Evolutionary conservation across 2,888 invertebrate species (phyloP).

Genomic region (Cheilosia urbana): DNA sequence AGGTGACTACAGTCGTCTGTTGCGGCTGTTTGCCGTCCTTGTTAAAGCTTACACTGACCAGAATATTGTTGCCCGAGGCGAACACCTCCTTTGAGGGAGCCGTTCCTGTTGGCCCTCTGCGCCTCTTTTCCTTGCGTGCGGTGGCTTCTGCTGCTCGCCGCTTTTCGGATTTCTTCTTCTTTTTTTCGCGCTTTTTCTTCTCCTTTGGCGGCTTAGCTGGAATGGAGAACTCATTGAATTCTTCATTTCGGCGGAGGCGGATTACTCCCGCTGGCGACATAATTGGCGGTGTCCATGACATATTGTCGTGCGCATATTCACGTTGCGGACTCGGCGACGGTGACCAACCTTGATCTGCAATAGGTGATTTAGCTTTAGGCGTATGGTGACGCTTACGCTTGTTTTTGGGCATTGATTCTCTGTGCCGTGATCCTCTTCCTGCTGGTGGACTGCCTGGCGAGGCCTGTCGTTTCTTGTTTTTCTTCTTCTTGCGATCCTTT

Average conservation of each 20-base stretch:
- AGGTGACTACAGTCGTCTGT: conserved; percentile 83
- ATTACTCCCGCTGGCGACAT: conserved; percentile 78
- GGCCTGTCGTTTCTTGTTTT: conserved; percentile 77
- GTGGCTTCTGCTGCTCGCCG: conserved; percentile 77
- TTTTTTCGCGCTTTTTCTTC: conserved; percentile 81
- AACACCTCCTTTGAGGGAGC: conserved; percentile 94
- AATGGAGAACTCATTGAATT: conserved; percentile 82
- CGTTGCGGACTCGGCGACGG: conserved; percentile 86
- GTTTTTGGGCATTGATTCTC: conserved; percentile 78
- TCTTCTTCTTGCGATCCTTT: conserved; percentile 79
- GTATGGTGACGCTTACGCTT: conserved; percentile 80
- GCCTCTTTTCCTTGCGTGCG: conserved; percentile 82
- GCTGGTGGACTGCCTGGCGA: conserved; percentile 77
- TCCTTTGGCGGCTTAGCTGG: conserved; percentile 78
- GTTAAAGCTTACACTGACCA: conserved; percentile 96
- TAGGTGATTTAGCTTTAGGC: conserved; percentile 74
- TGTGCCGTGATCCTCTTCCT: conserved; percentile 78
- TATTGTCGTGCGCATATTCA: conserved; percentile 79
- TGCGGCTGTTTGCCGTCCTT: conserved; percentile 85
- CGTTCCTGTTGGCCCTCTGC: conserved; percentile 80
- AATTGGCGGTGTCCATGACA: conserved; percentile 88
- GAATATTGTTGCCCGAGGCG: conserved; percentile 95
- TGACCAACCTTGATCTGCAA: conserved; percentile 84
- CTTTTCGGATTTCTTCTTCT: conserved; percentile 82
- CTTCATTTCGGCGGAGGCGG: conserved; percentile 85